Percentiles rank a stretch among this genome's conserved stretches.
phyloP scores from a whole-genome alignment of 2,888 invertebrate genomes.

The Kuschelorhynchus macadamiae region DNA sequence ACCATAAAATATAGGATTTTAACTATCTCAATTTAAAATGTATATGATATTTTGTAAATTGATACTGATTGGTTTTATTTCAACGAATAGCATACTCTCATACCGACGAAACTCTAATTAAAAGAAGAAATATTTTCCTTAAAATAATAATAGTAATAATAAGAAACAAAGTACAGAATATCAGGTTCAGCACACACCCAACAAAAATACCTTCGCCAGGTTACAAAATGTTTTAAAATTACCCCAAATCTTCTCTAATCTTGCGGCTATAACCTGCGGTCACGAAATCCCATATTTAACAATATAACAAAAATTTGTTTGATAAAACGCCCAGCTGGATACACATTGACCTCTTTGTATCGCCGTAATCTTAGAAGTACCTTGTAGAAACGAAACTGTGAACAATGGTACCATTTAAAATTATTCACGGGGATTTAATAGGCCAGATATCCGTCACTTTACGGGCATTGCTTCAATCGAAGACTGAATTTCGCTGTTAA shows the following conservation, averaged over 20 bases:
- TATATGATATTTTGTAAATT: too few species aligned
- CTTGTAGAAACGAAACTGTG: conserved; percentile 43
- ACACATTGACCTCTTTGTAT: conserved; percentile 54
- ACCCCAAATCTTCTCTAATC: conserved; percentile 44
- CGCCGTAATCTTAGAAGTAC: conserved; percentile 44
- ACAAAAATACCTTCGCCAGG: too few species aligned
- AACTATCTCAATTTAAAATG: too few species aligned
- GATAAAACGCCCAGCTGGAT: conserved; percentile 52
- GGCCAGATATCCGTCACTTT: conserved; percentile 55
- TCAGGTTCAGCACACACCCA: too few species aligned
- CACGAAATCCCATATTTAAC: conserved; percentile 49
- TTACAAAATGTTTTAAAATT: too few species aligned
- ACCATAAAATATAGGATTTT: too few species aligned
- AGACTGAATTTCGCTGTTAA: conserved; percentile 35
- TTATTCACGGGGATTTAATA: conserved; percentile 58
- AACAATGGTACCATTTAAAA: conserved; percentile 53
- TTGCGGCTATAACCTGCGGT: conserved; percentile 53
- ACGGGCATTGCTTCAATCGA: conserved; percentile 53
- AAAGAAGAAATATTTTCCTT: too few species aligned
- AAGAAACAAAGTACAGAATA: too few species aligned
- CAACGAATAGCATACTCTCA: too few species aligned
- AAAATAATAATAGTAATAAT: too few species aligned
- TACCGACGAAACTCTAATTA: too few species aligned
- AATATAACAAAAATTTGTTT: conserved; percentile 36
- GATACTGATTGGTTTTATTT: too few species aligned